Conservation (phyloP, 2,797 vertebrate species). For the Hydrocynus forskahlii region DNA sequence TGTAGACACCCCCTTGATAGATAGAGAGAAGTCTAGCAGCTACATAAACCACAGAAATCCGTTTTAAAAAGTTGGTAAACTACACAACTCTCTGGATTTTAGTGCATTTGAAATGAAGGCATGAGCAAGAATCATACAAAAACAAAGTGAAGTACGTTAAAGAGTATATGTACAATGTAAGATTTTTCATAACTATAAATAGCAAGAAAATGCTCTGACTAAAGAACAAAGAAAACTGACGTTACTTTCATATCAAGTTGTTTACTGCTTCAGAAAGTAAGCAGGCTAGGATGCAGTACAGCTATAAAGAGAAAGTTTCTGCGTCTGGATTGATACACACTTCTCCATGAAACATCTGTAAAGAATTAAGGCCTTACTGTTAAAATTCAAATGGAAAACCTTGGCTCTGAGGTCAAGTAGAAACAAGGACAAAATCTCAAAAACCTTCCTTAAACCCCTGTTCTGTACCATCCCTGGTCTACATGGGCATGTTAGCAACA, state of each 20-base stretch:
- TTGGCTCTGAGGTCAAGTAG: constrained; percentile 56
- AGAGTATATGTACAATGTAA: background rate
- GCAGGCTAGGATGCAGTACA: constrained; percentile 20
- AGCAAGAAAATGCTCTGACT: background rate
- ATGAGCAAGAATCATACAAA: constrained; percentile 8
- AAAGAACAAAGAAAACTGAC: constrained; percentile 7
- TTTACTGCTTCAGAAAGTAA: constrained; percentile 37
- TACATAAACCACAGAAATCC: background rate
- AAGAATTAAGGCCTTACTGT: constrained; percentile 54
- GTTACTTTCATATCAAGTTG: constrained; percentile 17
- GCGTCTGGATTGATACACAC: constrained; percentile 47
- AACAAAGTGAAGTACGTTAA: background rate
- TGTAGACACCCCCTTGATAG: too few relatives aligned
- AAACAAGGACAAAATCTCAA: constrained; percentile 53
- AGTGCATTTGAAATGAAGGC: constrained; percentile 12
- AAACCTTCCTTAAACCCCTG: constrained; percentile 33
- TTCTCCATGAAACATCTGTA: constrained; percentile 58
- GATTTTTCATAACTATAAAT: constrained; percentile 28
- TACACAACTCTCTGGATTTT: background rate
- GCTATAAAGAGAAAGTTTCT: constrained; percentile 46
- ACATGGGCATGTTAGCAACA: constrained; percentile 1
- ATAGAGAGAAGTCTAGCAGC: too few relatives aligned
- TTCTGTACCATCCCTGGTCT: constrained; percentile 5
- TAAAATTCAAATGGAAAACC: constrained; percentile 74
- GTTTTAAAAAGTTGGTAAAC: background rate